These are phyloP conservation scores for Dendrocincla tyrannina DNA, from an alignment of 2,797 vertebrate species.

Conservation along the genomic window DNA sequence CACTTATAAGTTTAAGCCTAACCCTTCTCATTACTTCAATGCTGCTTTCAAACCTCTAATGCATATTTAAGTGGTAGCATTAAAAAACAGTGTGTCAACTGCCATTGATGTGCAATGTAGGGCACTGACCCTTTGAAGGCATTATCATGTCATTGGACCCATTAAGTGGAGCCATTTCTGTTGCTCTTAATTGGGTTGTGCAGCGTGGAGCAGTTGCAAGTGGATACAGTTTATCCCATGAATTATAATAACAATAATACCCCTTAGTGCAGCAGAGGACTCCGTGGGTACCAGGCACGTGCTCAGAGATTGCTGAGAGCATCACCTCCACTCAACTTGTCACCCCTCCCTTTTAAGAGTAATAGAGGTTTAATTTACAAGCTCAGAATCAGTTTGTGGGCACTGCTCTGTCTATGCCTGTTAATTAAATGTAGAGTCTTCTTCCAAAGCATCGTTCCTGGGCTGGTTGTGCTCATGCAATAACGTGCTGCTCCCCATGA, in stretches of 20 bases:
- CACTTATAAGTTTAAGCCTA: conserved; percentile 66
- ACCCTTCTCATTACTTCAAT: conserved; percentile 69
- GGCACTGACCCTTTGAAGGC: conserved; percentile 64
- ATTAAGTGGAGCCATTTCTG: conserved; percentile 66
- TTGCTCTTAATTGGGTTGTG: conserved; percentile 72
- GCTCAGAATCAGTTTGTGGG: background rate
- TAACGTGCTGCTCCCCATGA: background rate
- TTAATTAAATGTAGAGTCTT: background rate
- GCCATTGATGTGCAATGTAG: conserved; percentile 70
- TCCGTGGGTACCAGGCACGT: background rate
- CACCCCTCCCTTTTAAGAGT: background rate
- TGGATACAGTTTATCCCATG: conserved; percentile 57
- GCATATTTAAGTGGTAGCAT: conserved; percentile 72
- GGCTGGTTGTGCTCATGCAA: background rate
- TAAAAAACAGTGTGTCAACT: conserved; percentile 69
- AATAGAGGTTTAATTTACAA: background rate
- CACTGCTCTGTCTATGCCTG: background rate
- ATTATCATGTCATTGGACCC: conserved; percentile 68
- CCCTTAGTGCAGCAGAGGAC: background rate
- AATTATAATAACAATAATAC: conserved; percentile 68
- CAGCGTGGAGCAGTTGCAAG: conserved; percentile 44
- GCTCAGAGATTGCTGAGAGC: background rate
- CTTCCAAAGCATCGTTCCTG: background rate
- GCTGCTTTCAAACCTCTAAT: conserved; percentile 67
- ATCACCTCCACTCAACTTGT: background rate